A percentile compares a stretch with the other conserved stretches of the same genome.
phyloP scores from a whole-genome alignment of 2,888 invertebrate species.

The Drosophila trichaetosa region DNA sequence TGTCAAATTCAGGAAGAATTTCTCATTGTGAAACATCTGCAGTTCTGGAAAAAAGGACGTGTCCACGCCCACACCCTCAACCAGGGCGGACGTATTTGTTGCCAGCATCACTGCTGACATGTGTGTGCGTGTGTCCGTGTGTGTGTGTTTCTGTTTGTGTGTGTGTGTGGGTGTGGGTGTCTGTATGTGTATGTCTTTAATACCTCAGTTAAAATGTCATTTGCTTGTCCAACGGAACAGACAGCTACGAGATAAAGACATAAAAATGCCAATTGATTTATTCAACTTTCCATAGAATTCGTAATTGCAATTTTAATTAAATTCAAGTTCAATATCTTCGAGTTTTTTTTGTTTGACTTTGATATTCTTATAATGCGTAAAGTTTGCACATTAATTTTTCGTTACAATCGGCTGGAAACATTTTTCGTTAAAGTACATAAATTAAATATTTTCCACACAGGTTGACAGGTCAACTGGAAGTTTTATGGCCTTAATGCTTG shows the following conservation, averaged over 20 bases:
- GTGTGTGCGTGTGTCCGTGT: slow-evolving; percentile 3
- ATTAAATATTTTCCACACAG: slow-evolving; percentile 38
- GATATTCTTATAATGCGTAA: slow-evolving; percentile 50
- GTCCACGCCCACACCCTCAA: slow-evolving; percentile 9
- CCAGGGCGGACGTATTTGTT: slow-evolving; percentile 40
- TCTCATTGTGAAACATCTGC: slow-evolving; percentile 76
- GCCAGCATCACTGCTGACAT: slow-evolving; percentile 64
- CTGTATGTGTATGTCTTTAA: slow-evolving; percentile 4
- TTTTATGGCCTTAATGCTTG: slow-evolving; percentile 13
- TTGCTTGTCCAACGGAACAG: slow-evolving; percentile 30
- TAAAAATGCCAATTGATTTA: slow-evolving; percentile 25
- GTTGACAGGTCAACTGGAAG: neutral
- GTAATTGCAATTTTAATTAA: slow-evolving; percentile 17
- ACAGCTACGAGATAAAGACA: slow-evolving; percentile 5
- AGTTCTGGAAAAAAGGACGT: slow-evolving; percentile 54
- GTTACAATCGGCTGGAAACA: slow-evolving; percentile 31
- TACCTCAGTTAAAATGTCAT: slow-evolving; percentile 38
- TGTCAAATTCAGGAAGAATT: slow-evolving; percentile 82
- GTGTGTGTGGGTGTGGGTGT: slow-evolving; percentile 8
- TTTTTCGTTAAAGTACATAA: slow-evolving; percentile 32
- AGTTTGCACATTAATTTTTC: slow-evolving; percentile 61
- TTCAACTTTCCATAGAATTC: slow-evolving; percentile 8
- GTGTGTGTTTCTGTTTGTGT: slow-evolving; percentile 5
- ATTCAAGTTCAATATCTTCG: slow-evolving; percentile 16
- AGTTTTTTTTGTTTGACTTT: slow-evolving; percentile 7